A percentile compares a stretch with the other conserved stretches of the same genome.
phyloP scores from a whole-genome alignment of 2,888 invertebrate genomes.

The Apomyelois bistriatella region DNA sequence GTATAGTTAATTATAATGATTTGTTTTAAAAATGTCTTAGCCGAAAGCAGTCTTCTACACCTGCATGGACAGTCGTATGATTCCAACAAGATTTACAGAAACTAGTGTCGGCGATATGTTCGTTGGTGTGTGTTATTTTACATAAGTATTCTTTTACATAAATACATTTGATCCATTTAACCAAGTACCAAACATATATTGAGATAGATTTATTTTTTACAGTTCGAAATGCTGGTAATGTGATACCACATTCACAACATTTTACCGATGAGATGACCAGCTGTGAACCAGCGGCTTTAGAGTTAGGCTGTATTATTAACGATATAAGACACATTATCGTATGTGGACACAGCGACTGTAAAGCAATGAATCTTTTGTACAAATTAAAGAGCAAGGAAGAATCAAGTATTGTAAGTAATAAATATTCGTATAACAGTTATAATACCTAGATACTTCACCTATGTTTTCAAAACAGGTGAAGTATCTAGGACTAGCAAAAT shows the following conservation, averaged over 20 bases:
- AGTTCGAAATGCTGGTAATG: conserved; percentile 98
- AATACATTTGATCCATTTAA: no score
- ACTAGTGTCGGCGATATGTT: conserved; percentile 99
- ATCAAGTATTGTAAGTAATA: conserved; percentile 70
- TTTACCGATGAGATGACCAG: conserved; percentile 93
- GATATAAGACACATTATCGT: conserved; percentile 95
- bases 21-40: conserved; percentile 73
- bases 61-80: conserved; percentile 99
- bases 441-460: no score
- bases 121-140: conserved; percentile 83
- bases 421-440: no score
- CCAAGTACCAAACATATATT: no score
- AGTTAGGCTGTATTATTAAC: conserved; percentile 95
- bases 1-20: neutral
- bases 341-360: conserved; percentile 98
- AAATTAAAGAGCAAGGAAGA: conserved; percentile 88
- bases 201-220: conserved; percentile 30
- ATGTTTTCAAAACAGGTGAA: no score
- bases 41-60: conserved; percentile 98
- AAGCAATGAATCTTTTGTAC: conserved; percentile 97
- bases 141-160: neutral
- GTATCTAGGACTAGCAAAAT: no score
- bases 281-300: conserved; percentile 97
- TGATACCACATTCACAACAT: conserved; percentile 94
- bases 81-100: conserved; percentile 96